Percentiles rank a stretch among this genome's conserved stretches.
These are phyloP conservation scores for Drosophila yakuba DNA, from an alignment of 1,140 invertebrate genomes.

Conservation along the genomic window DNA sequence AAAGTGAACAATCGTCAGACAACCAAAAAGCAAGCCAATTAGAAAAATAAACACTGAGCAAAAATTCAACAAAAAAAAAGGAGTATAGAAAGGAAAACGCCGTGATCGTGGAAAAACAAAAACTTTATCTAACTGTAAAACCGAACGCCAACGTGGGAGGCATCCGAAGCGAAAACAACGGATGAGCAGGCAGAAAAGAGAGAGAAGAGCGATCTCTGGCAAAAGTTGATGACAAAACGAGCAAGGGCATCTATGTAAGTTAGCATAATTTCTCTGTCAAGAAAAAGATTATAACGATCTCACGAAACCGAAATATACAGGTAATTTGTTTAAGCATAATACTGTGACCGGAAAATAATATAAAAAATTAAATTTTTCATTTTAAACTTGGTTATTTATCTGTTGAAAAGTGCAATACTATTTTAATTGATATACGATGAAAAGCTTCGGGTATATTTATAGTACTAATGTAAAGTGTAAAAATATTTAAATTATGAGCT, in stretches of 20 bases:
- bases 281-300: not conserved
- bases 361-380: not conserved
- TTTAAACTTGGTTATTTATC: too few relatives aligned
- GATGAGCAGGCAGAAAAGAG: slow-evolving; percentile 26
- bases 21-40: slow-evolving; percentile 37
- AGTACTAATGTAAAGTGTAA: too few relatives aligned
- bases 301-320: not conserved
- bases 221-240: slow-evolving; percentile 39
- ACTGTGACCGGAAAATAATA: not conserved
- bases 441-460: too few relatives aligned
- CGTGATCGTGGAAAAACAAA: slow-evolving; percentile 38
- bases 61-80: slow-evolving; percentile 26
- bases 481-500: too few relatives aligned
- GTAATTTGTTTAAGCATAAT: not conserved
- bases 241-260: slow-evolving; percentile 63
- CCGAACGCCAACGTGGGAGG: slow-evolving; percentile 39
- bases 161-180: slow-evolving; percentile 13
- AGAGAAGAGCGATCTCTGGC: slow-evolving; percentile 23
- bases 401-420: too few relatives aligned
- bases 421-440: too few relatives aligned
- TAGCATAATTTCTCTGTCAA: slow-evolving; percentile 28
- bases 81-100: slow-evolving; percentile 25
- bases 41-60: slow-evolving; percentile 39
- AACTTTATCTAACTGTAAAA: slow-evolving; percentile 39
- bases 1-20: slow-evolving; percentile 58